Conservation (phyloP, 37 sponge, comb jelly and placozoan species). For the Mnemiopsis leidyi region DNA sequence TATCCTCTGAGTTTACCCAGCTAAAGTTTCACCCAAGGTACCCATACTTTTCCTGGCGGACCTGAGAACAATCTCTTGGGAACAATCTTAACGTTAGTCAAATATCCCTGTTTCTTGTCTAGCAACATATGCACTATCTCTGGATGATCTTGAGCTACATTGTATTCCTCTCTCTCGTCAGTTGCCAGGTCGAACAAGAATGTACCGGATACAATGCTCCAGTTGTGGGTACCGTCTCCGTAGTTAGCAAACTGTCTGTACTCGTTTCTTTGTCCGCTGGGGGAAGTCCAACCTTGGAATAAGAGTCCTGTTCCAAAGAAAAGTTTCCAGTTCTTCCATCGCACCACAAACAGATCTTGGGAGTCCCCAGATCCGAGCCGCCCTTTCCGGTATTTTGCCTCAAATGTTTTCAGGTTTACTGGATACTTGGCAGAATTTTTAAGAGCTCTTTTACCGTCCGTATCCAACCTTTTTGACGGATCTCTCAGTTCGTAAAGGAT, state of each 20-base stretch:
- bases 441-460: not conserved
- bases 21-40: not conserved
- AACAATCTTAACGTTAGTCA: not conserved
- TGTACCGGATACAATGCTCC: not conserved
- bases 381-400: not conserved
- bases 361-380: not conserved
- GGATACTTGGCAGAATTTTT: not conserved
- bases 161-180: not conserved
- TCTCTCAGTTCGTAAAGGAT: not conserved
- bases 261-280: not conserved
- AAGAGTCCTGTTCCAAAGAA: not conserved
- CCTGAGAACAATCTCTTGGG: not conserved
- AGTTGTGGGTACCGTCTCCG: not conserved
- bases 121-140: not conserved
- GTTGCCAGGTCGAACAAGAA: not conserved
- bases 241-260: not conserved
- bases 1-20: too few relatives aligned
- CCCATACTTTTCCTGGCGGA: not conserved
- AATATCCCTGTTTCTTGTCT: not conserved
- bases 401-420: not conserved
- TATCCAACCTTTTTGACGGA: not conserved
- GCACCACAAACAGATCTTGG: not conserved
- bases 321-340: not conserved
- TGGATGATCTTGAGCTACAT: slow-evolving; percentile 1
- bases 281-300: not conserved